phyloP scores from a whole-genome alignment of 2,888 invertebrate species.

The Apamea anceps region DNA sequence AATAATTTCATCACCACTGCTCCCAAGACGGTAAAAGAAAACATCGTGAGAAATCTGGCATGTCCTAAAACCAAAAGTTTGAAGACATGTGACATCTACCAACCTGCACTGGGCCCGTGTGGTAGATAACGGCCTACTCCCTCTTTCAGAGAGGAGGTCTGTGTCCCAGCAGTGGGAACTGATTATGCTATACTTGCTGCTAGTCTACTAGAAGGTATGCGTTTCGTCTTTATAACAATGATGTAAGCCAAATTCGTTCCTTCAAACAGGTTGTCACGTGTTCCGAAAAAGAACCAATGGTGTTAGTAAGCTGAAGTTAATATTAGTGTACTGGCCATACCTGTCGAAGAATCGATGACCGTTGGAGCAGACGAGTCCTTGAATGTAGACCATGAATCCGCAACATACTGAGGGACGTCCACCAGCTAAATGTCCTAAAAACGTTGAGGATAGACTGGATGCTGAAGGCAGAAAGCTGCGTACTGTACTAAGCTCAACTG shows the following conservation, averaged over 20 bases:
- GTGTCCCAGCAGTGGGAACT: no score
- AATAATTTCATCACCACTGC: no score
- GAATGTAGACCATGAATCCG: rapidly evolving
- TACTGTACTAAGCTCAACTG: neutral
- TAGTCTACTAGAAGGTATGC: neutral
- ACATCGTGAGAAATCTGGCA: no score
- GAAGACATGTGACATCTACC: no score
- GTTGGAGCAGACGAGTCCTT: neutral
- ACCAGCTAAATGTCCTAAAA: neutral
- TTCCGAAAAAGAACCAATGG: neutral
- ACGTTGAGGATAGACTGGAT: neutral
- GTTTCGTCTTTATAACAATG: no score
- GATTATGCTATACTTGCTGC: no score
- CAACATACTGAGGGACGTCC: no score
- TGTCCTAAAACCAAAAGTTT: no score
- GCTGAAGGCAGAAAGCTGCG: rapidly evolving
- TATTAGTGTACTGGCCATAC: neutral
- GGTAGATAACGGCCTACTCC: no score
- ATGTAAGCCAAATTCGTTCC: neutral
- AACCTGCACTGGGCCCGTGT: no score
- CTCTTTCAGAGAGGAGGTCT: no score
- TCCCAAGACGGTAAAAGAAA: no score
- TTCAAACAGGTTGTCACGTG: neutral
- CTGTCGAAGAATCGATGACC: rapidly evolving
- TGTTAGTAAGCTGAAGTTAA: neutral